Base-by-base conservation (phyloP, 92 coral and sea anemone genomes). In the Meandrina meandrites region DNA sequence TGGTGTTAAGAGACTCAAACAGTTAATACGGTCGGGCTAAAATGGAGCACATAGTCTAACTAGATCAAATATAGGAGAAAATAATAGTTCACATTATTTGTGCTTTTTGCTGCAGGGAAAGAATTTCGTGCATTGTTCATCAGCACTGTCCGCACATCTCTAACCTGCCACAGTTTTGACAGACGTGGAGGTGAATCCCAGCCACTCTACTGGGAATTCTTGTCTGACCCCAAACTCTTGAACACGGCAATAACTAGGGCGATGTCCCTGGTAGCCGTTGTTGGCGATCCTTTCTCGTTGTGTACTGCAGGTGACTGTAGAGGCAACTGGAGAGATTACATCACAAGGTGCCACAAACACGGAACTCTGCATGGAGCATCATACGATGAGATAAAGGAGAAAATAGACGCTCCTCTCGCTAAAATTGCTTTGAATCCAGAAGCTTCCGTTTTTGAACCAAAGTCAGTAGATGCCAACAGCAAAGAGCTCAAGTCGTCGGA, bases 171-270 rank as follows among this genome's bases (percentile, higher is more conserved):
- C 72, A 73, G 1, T 22, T 21, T 79, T 14, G 70, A 79, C 67
- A 64, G 21, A 18, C 50, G 79, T 35, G 76, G 13, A 36, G 34
- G 86, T 5, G 75, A 51, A 24, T 54, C 76, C 60, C 45, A 69
- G 60, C 37, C 36, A 56, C 56, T 28, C 19, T 84, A 84, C 76
- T 75, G 81, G 60, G 91, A 84, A 82, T 84, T 90, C 86, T 68
- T 92, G 13, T 86, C 91, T 27, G 92, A 84, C 54, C 80, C 93
- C 50, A 80, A 81, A 47, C 91, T 94, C 75, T 81, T 94, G 66
- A 94, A 94, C 79, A 94, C 96, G 16, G 96, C 96, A 15, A 75
- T 94, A 68, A 94, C 96, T 37, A 88, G 96, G 76, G 96, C 96
- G 53, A 92, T 84, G 90, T 94, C 94, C 48, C 84, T 94, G 47